Conservation (phyloP, 2,888 invertebrate species). For the Monopis laevigella region DNA sequence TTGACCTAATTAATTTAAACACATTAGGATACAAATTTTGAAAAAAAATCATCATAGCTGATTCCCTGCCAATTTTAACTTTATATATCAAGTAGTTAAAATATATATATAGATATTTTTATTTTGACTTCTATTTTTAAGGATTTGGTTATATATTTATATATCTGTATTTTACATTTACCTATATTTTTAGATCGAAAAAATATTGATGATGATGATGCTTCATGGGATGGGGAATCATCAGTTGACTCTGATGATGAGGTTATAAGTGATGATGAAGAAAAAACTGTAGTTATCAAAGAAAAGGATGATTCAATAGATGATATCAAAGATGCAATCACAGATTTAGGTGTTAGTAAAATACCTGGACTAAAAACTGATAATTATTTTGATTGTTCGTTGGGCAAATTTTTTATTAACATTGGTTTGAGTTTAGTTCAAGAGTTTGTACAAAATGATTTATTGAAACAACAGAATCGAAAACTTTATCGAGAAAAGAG, state of each 20-base stretch:
- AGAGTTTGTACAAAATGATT: conserved; percentile 93
- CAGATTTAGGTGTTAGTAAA: conserved; percentile 37
- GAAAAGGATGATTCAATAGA: conserved; percentile 62
- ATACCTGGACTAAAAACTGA: conserved; percentile 56
- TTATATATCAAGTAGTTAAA: too few relatives aligned
- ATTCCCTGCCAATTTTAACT: too few relatives aligned
- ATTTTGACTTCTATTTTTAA: too few relatives aligned
- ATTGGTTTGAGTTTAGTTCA: conserved; percentile 91
- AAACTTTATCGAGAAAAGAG: conserved; percentile 77
- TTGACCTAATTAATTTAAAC: too few relatives aligned
- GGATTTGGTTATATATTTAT: too few relatives aligned
- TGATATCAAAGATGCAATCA: conserved; percentile 52
- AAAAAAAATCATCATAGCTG: too few relatives aligned
- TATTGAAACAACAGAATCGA: conserved; percentile 85
- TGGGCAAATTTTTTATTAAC: conserved; percentile 91
- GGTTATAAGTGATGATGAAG: conserved; percentile 40
- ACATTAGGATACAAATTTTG: too few relatives aligned
- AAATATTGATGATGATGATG: conserved; percentile 60
- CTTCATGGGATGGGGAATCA: conserved; percentile 65
- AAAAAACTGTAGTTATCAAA: conserved; percentile 56
- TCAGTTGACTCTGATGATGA: conserved; percentile 63
- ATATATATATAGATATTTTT: too few relatives aligned
- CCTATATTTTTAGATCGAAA: conserved; percentile 37
- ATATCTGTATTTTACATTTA: too few relatives aligned
- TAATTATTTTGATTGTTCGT: conserved; percentile 85